Conservation (phyloP, 2,797 vertebrate genomes). For the Gadopsis bispinosus region DNA sequence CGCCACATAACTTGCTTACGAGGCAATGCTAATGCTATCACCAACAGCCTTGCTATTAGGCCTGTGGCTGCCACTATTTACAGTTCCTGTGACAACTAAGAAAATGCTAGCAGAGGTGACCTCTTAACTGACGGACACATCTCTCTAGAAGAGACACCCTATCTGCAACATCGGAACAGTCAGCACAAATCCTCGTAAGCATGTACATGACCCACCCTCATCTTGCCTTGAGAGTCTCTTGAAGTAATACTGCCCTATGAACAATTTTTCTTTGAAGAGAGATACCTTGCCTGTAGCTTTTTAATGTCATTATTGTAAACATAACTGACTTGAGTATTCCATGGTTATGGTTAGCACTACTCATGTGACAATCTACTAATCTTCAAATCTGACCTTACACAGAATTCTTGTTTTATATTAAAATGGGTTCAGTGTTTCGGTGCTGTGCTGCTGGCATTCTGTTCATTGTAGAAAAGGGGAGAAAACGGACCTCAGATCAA, state of each 20-base stretch:
- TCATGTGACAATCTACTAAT: not conserved
- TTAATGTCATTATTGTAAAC: not conserved
- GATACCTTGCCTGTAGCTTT: no score
- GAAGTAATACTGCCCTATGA: not conserved
- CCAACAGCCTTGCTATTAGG: no score
- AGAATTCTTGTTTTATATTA: not conserved
- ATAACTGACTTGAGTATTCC: not conserved
- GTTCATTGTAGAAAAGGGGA: not conserved
- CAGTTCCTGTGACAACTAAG: no score
- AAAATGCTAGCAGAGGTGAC: no score
- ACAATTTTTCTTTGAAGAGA: not conserved
- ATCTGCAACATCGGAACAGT: no score
- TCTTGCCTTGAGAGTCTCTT: not conserved
- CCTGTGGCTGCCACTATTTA: no score
- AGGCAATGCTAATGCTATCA: no score
- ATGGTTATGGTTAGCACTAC: not conserved
- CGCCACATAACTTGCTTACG: no score
- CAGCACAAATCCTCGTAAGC: no score
- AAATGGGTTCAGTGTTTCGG: not conserved
- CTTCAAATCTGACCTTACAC: not conserved
- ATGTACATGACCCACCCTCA: no score
- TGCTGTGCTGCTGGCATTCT: not conserved
- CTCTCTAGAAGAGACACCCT: no score
- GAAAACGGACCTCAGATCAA: conserved; percentile 15
- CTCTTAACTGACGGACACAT: no score